Evolutionary conservation across 35 echinoderm and acorn worm genomes (phyloP), one percentile per base, ranked within the genome.

Genomic region (Ophioderma brevispina): DNA sequence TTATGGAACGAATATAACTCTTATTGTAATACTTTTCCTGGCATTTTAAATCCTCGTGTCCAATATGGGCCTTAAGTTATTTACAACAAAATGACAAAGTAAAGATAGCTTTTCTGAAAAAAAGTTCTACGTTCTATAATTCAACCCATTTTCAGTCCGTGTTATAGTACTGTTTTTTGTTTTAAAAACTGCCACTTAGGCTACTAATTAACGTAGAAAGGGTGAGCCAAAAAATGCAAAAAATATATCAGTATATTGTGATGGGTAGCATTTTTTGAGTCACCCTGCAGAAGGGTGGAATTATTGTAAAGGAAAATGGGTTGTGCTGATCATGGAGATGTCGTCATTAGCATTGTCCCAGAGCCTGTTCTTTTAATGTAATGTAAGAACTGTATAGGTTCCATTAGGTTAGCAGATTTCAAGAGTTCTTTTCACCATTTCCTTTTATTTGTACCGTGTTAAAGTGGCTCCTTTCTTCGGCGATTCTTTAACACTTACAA

Each of bases 161-260:
- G 59, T 70, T 70, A 30, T 70, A 70, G 59, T 70, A 70, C 59
- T 70, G 59, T 70, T 70, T 18, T 70, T n/a, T n/a, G n/a, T n/a
- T n/a, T n/a, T n/a, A 52, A 11, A 52, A 52, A 52, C 46, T 52
- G 46, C 21, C 46, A 8, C 8, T 52, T 11, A 21, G 8, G 46
- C 46, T 52, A 11, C 46, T 52, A 52, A 11, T 52, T 52, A 11
- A 52, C 46, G 8, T 11, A 52, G 46, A 8, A 11, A 8, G 21
- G 21, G 8, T 52, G 8, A 21, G 46, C 8, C 21, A 11, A 11
- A 21, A 11, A 52, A 52, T 8, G 46, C 8, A 52, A 52, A 52
- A 52, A n/a, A n/a, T n/a, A n/a, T n/a, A n/a, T n/a, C n/a, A n/a
- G n/a, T n/a, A n/a, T n/a, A n/a, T n/a, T n/a, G n/a, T n/a, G n/a